These are phyloP conservation scores for Haemorhous mexicanus DNA, from an alignment of 2,113 vertebrate species.

Conservation along the genomic window DNA sequence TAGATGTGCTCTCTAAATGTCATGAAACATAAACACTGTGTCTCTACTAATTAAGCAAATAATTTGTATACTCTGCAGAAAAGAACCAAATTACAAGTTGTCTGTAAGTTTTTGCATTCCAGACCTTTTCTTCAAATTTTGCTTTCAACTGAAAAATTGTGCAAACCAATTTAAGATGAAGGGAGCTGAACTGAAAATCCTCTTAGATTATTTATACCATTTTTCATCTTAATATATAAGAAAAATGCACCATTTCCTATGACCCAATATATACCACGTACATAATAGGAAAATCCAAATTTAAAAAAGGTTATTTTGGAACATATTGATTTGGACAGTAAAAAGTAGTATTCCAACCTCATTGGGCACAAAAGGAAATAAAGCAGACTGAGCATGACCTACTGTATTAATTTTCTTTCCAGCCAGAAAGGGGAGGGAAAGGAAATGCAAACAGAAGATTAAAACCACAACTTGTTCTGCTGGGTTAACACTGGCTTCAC, in stretches of 20 bases:
- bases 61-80: neutral
- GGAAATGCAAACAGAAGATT: neutral
- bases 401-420: neutral
- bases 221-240: neutral
- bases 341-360: neutral
- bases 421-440: neutral
- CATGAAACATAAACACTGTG: neutral
- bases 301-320: neutral
- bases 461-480: slow-evolving; percentile 18
- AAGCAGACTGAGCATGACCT: neutral
- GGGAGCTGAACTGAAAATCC: neutral
- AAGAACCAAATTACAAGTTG: neutral
- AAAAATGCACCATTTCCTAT: neutral
- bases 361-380: neutral
- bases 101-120: neutral
- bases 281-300: neutral
- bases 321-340: neutral
- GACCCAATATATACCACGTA: fast-evolving
- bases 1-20: neutral
- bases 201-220: neutral
- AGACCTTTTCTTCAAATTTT: neutral
- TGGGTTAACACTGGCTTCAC: neutral
- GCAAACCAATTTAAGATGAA: neutral
- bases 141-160: neutral
- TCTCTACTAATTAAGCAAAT: neutral